A percentile compares a stretch with the other conserved stretches of the same genome.
Conservation (phyloP, 2,797 vertebrate species). For the Tokudaia tokunoshimensis region DNA sequence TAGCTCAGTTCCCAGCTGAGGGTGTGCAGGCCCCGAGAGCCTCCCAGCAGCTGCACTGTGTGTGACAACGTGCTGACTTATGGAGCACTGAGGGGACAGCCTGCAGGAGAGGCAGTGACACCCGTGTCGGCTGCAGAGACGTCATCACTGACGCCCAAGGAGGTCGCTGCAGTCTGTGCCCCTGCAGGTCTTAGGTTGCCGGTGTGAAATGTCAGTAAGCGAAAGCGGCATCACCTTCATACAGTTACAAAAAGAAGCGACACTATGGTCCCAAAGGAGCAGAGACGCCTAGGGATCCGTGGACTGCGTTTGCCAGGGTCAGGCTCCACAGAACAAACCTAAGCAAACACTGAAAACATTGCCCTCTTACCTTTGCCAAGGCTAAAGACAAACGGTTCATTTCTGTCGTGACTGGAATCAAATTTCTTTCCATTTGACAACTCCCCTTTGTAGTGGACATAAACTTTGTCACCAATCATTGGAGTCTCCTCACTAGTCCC, state of each 20-base stretch:
- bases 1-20: neutral
- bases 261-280: neutral
- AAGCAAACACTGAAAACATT: slow-evolving; percentile 45
- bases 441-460: slow-evolving; percentile 96
- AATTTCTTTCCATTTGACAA: slow-evolving; percentile 95
- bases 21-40: neutral
- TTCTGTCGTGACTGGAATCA: slow-evolving; percentile 95
- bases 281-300: neutral
- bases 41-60: neutral
- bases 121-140: neutral
- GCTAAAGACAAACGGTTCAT: slow-evolving; percentile 95
- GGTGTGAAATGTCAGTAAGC: neutral
- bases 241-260: slow-evolving; percentile 44
- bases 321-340: neutral
- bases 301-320: neutral
- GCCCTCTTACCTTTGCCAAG: slow-evolving; percentile 94
- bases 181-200: neutral
- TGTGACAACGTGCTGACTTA: neutral
- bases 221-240: neutral
- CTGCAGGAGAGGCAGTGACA: neutral
- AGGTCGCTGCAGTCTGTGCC: neutral
- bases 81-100: neutral
- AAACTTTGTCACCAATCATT: slow-evolving; percentile 97
- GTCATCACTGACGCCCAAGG: neutral
- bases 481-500: slow-evolving; percentile 92